These are phyloP conservation scores for Charina bottae DNA, from an alignment of 2,113 vertebrate genomes.

Conservation along the genomic window DNA sequence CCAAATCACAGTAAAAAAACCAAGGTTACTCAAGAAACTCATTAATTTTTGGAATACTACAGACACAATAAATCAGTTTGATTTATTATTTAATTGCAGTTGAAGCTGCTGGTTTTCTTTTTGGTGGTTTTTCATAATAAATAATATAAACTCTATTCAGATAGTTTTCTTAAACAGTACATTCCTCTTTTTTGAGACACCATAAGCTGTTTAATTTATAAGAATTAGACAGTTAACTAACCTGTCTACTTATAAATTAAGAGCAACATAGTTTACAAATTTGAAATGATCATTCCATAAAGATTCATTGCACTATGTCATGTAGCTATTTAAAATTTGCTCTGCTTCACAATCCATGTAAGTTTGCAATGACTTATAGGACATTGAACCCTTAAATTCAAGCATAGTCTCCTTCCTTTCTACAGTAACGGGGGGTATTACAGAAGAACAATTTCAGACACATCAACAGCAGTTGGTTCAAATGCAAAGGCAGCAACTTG, in stretches of 20 bases:
- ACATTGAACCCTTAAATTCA: neutral
- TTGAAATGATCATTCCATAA: neutral
- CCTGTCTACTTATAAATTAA: neutral
- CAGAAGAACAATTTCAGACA: conserved; percentile 90
- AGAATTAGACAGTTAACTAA: neutral
- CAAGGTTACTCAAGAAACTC: neutral
- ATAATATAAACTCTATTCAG: neutral
- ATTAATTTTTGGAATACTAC: neutral
- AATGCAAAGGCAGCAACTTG: conserved; percentile 90
- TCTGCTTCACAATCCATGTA: rapidly evolving
- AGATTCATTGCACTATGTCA: neutral
- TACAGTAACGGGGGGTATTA: conserved; percentile 85
- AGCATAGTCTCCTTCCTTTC: conserved; percentile 45
- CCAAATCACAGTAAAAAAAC: neutral
- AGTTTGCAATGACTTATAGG: rapidly evolving
- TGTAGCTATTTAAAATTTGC: neutral
- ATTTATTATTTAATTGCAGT: neutral
- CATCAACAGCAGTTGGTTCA: conserved; percentile 91
- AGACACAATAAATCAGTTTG: neutral
- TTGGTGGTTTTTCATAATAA: neutral
- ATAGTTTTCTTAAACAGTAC: neutral
- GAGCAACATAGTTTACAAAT: neutral
- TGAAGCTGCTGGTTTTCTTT: neutral
- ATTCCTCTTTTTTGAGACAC: neutral
- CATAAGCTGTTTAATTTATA: neutral